Conservation (phyloP, 2,113 vertebrate genomes). For the Myocastor coypus region DNA sequence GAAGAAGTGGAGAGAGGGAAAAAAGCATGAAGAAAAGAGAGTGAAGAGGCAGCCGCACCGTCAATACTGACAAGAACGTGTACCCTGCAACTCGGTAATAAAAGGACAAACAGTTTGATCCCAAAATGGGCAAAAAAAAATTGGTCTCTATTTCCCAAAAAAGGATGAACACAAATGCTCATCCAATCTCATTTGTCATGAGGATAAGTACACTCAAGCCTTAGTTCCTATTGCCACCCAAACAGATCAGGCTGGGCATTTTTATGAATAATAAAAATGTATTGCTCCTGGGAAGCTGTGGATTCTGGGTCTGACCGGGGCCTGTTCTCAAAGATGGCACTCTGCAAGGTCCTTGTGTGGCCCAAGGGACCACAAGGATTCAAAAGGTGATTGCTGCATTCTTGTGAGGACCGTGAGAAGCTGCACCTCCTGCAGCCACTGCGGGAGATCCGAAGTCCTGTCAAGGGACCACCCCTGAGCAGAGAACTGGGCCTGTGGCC, state of each 20-base stretch:
- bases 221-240: not conserved
- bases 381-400: not conserved
- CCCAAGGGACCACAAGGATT: not conserved
- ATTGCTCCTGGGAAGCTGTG: not conserved
- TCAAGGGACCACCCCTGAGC: too few species aligned
- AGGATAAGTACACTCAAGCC: conserved; percentile 29
- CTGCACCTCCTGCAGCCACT: not conserved
- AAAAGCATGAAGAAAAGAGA: not conserved
- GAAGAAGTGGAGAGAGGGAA: too few species aligned
- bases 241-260: not conserved
- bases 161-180: conserved; percentile 1
- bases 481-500: too few species aligned
- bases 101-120: not conserved
- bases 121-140: conserved; percentile 30
- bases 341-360: too few species aligned
- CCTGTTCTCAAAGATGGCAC: not conserved
- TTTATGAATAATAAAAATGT: not conserved
- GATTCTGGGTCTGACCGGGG: not conserved
- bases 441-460: not conserved
- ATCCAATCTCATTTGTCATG: not conserved
- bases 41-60: not conserved
- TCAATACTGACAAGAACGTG: not conserved
- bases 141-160: not conserved
- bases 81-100: conserved; percentile 1
- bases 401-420: not conserved